Percentiles rank a stretch among this genome's conserved stretches.
Conservation (phyloP, 2,113 vertebrate species). For the Notarius quadriscutis region DNA sequence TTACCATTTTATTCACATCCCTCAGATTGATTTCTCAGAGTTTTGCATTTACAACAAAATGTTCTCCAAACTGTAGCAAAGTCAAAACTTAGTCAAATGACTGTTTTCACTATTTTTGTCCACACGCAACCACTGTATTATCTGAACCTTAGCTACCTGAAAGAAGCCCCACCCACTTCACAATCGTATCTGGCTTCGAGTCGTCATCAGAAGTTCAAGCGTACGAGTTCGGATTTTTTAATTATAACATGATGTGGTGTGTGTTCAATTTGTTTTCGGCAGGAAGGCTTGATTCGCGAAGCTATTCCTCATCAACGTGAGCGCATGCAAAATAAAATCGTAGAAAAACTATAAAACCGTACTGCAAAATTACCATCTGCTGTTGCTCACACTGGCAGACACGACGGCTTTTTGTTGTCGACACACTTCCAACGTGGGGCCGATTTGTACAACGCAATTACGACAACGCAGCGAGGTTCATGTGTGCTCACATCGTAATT, state of each 20-base stretch:
- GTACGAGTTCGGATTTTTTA: background rate
- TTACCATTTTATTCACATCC: too few relatives aligned
- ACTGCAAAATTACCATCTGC: background rate
- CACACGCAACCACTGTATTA: too few relatives aligned
- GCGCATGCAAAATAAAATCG: background rate
- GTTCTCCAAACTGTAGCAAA: too few relatives aligned
- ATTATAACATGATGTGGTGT: background rate
- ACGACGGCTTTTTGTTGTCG: background rate
- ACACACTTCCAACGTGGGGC: background rate
- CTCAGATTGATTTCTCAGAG: too few relatives aligned
- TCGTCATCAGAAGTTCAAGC: too few relatives aligned
- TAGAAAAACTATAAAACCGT: background rate
- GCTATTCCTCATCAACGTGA: background rate
- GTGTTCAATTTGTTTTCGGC: background rate
- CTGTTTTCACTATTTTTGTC: too few relatives aligned
- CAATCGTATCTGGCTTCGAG: too few relatives aligned
- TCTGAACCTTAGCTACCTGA: too few relatives aligned
- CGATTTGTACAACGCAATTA: background rate
- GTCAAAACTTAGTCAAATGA: too few relatives aligned
- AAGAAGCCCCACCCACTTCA: too few relatives aligned
- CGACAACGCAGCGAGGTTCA: background rate
- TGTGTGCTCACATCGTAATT: background rate
- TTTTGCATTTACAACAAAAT: too few relatives aligned
- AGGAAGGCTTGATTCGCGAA: background rate
- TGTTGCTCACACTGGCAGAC: background rate